Base-by-base conservation (phyloP, 2,113 vertebrate species). In the Crotophaga sulcirostris region DNA sequence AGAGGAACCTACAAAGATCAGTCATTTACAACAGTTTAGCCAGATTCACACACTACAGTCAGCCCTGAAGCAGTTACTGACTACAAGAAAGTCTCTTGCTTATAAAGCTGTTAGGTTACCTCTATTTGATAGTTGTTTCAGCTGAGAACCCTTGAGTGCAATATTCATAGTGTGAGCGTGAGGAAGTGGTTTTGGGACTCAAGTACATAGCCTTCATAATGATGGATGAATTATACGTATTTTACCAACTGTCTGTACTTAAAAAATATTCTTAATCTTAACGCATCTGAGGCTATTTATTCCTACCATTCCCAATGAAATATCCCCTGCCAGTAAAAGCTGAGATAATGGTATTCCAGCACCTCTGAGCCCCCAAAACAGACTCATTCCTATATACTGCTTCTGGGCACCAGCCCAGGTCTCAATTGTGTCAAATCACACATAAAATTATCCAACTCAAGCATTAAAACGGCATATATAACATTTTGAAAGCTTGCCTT, bases 401-500 rank as follows among this genome's bases (percentile, higher is more conserved):
- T 74, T 89, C 52, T 34, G 36, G 64, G 81, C 49, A 82, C 16
- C n/a, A 89, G 63, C 31, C 49, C 81, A 78, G 47, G 31, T 84
- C 87, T 73, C 45, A 94, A 84, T 18, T 87, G 44, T 21, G 10
- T 86, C 44, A 82, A 89, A 68, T 82, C 34, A 87, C 18, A n/a
- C 62, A 85, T 13, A 83, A 68, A 78, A 85, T 62, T 82, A 80
- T 55, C 81, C 90, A 79, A 34, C 23, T 87, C 8, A 3, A 49
- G 69, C 11, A 7, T 51, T 89, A 89, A 87, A 83, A 95, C 75
- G 56, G 38, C 72, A 85, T 28, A 66, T 20, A 31, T 56, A 87
- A 82, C 62, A 79, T 83, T 74, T 29, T 79, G 58, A 76, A 94
- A 94, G 84, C 78, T 62, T 85, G 54, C 62, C 58, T 89, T 87